Base-by-base conservation (phyloP, 1,140 invertebrate species). In the Papilio glaucus region DNA sequence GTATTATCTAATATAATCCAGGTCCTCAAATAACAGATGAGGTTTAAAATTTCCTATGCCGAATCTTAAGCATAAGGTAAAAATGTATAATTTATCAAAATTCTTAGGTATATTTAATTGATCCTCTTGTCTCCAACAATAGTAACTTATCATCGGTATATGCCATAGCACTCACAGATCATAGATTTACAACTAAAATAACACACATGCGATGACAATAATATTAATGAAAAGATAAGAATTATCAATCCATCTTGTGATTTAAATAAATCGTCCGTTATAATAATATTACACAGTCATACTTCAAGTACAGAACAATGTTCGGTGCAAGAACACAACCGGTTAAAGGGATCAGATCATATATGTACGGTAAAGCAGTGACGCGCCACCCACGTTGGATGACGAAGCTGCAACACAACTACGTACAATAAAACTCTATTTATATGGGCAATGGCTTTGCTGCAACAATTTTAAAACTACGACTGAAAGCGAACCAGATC, bases 261-360 rank as follows among this genome's bases (percentile, higher is more conserved):
- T 26, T 57, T 24, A 57, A 57, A 57, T 24, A 57, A 57, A 57
- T 57, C 10, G 24, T 10, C 49, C 18, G 18, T 24, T 57, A 57
- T 57, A 57, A 10, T 24, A 57, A 57, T 57, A n/a, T n/a, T n/a
- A n/a, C n/a, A 57, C 49, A 10, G 21, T 57, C 49, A 57, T 6
- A 57, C 18, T 1, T 10, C 13, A 57, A 15, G 15, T 26, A 26
- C 49, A 3, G 29, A 33, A 2, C 29, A 33, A 6, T 6, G 24
- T 57, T 57, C 12, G 24, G 24, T 8, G 10, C 21, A 57, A 57
- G 49, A 24, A 57, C 21, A 26, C 18, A 57, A 57, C 49, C 49
- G 49, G 49, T 57, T 57, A 57, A 57, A 57, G 49, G 49, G 49
- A 57, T 57, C 49, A 12, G 49, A 21, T 57, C 49, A 57, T 57